Evolutionary conservation across 2,113 vertebrate genomes (phyloP).

Genomic region (Nannospalax galili): DNA sequence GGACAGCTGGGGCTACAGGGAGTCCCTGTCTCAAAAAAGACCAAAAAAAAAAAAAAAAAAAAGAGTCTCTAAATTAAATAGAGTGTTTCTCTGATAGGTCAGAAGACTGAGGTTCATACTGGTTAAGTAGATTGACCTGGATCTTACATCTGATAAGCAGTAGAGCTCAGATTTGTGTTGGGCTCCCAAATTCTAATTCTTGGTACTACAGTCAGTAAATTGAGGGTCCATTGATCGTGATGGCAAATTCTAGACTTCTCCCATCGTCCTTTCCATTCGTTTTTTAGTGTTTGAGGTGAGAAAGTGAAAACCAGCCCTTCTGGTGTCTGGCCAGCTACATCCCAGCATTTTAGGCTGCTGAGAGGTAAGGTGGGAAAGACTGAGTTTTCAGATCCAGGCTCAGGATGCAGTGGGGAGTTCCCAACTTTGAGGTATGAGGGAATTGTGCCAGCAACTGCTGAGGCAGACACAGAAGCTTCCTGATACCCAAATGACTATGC

Average conservation of each 20-base stretch:
- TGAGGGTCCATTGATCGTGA: not conserved
- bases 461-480: not conserved
- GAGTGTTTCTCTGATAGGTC: not conserved
- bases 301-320: not conserved
- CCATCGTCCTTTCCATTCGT: not conserved
- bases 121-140: not conserved
- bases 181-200: not conserved
- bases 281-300: not conserved
- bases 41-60: too few relatives aligned
- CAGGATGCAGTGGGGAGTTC: not conserved
- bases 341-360: not conserved
- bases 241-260: not conserved
- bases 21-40: too few relatives aligned
- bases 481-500: not conserved
- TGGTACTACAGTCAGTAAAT: not conserved
- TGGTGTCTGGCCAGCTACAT: accelerated
- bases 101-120: not conserved
- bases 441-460: not conserved
- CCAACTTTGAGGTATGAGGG: not conserved
- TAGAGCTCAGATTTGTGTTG: not conserved
- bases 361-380: not conserved
- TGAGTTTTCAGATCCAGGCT: not conserved
- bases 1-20: too few relatives aligned
- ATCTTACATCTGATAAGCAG: not conserved
- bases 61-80: not conserved